These are phyloP conservation scores for Hyposoter didymator DNA, from an alignment of 2,888 invertebrate genomes.

Conservation along the genomic window DNA sequence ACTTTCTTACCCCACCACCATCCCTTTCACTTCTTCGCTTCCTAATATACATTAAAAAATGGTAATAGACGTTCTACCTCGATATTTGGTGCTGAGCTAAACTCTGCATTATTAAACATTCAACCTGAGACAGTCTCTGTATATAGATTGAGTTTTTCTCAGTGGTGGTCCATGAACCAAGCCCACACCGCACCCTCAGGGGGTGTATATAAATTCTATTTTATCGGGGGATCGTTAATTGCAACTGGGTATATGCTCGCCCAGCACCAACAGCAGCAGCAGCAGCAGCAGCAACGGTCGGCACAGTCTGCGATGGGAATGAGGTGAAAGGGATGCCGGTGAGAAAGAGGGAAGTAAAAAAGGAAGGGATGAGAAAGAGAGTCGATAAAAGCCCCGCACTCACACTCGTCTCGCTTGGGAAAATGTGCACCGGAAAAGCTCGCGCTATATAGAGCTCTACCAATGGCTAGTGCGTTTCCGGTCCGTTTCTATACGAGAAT, in stretches of 20 bases:
- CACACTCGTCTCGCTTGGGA: constrained; percentile 70
- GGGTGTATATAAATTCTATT: constrained; percentile 71
- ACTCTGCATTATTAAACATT: constrained; percentile 12
- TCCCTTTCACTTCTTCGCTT: background rate
- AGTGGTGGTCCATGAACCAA: constrained; percentile 50
- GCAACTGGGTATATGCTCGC: constrained; percentile 66
- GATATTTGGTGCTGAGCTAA: background rate
- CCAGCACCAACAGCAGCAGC: constrained; percentile 1
- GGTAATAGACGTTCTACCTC: background rate
- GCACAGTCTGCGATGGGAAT: constrained; percentile 49
- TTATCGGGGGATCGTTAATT: constrained; percentile 73
- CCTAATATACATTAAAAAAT: background rate
- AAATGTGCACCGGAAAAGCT: constrained; percentile 62
- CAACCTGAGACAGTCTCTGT: constrained; percentile 5
- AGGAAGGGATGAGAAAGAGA: constrained; percentile 36
- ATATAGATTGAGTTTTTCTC: constrained; percentile 34
- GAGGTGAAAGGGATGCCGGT: background rate
- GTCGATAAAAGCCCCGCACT: constrained; percentile 70
- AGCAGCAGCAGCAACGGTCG: constrained; percentile 45
- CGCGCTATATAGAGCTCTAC: constrained; percentile 44
- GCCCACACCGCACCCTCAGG: constrained; percentile 29
- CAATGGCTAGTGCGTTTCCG: constrained; percentile 64
- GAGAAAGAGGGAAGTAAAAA: constrained; percentile 32
- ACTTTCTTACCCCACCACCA: background rate
- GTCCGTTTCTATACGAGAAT: constrained; percentile 37